These are phyloP conservation scores for Cephus cinctus DNA, from an alignment of 1,140 invertebrate genomes.

Conservation along the genomic window DNA sequence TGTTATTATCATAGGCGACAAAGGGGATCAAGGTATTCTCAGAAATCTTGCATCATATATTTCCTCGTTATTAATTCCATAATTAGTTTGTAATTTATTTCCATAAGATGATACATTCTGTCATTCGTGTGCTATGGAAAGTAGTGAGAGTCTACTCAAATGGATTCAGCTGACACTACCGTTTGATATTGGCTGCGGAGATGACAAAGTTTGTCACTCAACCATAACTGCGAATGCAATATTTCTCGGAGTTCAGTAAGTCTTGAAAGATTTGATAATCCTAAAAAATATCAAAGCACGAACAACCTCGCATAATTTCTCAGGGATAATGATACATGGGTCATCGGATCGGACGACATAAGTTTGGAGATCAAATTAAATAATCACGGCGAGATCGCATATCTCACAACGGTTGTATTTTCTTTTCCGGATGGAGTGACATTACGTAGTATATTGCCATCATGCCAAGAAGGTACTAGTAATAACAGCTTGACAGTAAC, in stretches of 20 bases:
- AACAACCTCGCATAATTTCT: constrained; percentile 5
- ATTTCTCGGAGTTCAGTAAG: constrained; percentile 21
- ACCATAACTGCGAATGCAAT: constrained; percentile 35
- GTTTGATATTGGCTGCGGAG: constrained; percentile 48
- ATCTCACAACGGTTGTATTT: constrained; percentile 35
- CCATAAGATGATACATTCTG: constrained; percentile 17
- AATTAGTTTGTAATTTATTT: neutral
- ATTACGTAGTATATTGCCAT: constrained; percentile 42
- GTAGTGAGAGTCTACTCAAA: constrained; percentile 10
- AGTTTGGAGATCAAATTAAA: constrained; percentile 33
- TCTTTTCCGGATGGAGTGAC: constrained; percentile 31
- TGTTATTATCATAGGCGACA: neutral
- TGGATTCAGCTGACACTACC: constrained; percentile 30
- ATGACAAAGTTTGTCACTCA: constrained; percentile 47
- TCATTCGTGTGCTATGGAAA: constrained; percentile 28
- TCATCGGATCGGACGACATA: constrained; percentile 45
- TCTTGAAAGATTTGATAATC: too few relatives aligned
- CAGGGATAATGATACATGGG: constrained; percentile 34
- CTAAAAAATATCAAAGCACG: too few relatives aligned
- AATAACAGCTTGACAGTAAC: constrained; percentile 20
- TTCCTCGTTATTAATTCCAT: too few relatives aligned
- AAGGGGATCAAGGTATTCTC: too few relatives aligned
- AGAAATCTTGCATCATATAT: too few relatives aligned
- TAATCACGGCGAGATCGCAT: constrained; percentile 48
- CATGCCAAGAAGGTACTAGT: constrained; percentile 36